phyloP scores from a whole-genome alignment of 2,797 vertebrate genomes.

The Paramormyrops hopkinsi region DNA sequence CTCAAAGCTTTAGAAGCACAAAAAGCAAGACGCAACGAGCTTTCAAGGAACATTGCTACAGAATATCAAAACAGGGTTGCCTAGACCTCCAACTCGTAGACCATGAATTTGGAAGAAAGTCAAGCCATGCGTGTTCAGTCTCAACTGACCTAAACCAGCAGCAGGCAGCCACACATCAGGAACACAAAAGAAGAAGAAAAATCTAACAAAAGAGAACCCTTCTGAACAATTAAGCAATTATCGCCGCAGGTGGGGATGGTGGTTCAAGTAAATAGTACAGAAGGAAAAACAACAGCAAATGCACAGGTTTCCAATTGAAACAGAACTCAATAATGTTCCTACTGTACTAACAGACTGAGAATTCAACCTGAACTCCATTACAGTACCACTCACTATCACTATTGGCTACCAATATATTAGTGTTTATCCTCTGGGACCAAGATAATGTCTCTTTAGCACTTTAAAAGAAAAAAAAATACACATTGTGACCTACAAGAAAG shows the following conservation, averaged over 20 bases:
- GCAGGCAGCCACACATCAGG: not conserved
- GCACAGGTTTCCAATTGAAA: not conserved
- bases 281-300: constrained; percentile 2
- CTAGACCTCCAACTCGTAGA: not conserved
- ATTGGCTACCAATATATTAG: constrained; percentile 78
- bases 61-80: not conserved
- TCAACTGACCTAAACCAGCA: not conserved
- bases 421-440: constrained; percentile 69
- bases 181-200: not conserved
- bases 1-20: not conserved
- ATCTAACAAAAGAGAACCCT: not conserved
- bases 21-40: not conserved
- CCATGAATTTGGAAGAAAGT: not conserved
- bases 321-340: not conserved
- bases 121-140: not conserved
- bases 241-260: not conserved
- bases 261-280: not conserved
- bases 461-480: constrained; percentile 32
- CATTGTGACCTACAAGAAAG: constrained; percentile 16
- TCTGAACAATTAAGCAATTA: not conserved
- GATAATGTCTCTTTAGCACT: constrained; percentile 55
- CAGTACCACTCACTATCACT: constrained; percentile 67
- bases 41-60: not conserved
- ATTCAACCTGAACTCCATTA: constrained; percentile 67
- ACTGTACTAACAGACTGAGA: constrained; percentile 34